Percentiles rank a stretch among this genome's conserved stretches.
Conservation (phyloP, 2,888 invertebrate species). For the Fragum sueziense region DNA sequence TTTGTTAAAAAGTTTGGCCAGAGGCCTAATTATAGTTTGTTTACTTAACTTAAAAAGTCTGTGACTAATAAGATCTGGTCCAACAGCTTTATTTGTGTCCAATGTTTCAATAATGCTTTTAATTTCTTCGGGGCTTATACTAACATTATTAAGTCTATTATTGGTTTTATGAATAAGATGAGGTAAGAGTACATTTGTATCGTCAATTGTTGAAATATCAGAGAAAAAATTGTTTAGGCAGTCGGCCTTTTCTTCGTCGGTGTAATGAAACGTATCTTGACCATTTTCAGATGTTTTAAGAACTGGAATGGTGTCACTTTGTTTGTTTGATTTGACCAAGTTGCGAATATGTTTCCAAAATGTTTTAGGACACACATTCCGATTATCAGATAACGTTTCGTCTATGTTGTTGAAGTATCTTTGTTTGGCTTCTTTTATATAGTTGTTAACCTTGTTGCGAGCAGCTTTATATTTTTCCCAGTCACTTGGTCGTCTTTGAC, state of each 20-base stretch:
- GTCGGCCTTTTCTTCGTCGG: conserved; percentile 36
- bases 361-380: not conserved
- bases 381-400: not conserved
- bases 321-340: conserved; percentile 12
- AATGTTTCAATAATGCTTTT: conserved; percentile 20
- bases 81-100: conserved; percentile 29
- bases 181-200: not conserved
- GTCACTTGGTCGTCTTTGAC: not conserved
- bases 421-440: conserved; percentile 17
- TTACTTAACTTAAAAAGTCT: conserved; percentile 23
- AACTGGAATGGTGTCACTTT: conserved; percentile 17
- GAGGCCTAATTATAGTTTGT: conserved; percentile 7
- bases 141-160: not conserved
- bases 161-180: not conserved
- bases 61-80: conserved; percentile 38
- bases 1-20: conserved; percentile 32
- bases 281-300: conserved; percentile 4
- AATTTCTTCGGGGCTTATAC: conserved; percentile 21
- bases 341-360: conserved; percentile 31
- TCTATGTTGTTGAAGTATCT: conserved; percentile 23
- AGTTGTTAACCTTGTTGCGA: conserved; percentile 38
- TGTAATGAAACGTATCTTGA: not conserved
- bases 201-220: conserved; percentile 20
- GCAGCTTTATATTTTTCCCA: conserved; percentile 6
- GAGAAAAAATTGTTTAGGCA: conserved; percentile 27